Percentiles rank a stretch among this genome's conserved stretches.
These are phyloP conservation scores for Drosophila nannoptera DNA, from an alignment of 1,140 invertebrate species.

Conservation along the genomic window DNA sequence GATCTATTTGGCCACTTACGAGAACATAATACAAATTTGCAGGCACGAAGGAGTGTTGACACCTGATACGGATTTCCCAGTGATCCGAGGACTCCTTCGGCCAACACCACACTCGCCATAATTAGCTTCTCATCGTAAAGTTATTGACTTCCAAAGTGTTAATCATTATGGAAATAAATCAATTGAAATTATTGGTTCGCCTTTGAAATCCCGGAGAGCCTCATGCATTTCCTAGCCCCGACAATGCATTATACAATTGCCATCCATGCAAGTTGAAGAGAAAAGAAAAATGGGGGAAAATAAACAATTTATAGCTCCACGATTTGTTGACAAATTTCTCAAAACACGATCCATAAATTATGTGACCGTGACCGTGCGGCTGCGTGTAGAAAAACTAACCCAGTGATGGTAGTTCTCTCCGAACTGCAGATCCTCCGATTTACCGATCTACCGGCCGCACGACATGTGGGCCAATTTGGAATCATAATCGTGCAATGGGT, in stretches of 20 bases:
- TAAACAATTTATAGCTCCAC: constrained; percentile 70
- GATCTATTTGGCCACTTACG: constrained; percentile 15
- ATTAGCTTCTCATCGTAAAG: background rate
- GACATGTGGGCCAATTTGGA: constrained; percentile 70
- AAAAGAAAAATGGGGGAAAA: constrained; percentile 4
- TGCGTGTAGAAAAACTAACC: constrained; percentile 20
- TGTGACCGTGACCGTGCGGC: constrained; percentile 67
- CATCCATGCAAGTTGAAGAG: constrained; percentile 11
- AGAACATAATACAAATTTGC: constrained; percentile 16
- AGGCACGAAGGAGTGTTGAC: constrained; percentile 21
- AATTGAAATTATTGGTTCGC: constrained; percentile 15
- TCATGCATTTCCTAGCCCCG: constrained; percentile 19
- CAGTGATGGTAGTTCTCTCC: constrained; percentile 27
- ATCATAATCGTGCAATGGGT: constrained; percentile 55
- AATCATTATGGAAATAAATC: constrained; percentile 16
- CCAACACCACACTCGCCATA: background rate
- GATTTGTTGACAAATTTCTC: constrained; percentile 75
- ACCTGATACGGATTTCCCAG: background rate
- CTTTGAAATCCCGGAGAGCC: constrained; percentile 9
- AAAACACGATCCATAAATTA: constrained; percentile 74
- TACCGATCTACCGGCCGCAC: constrained; percentile 41
- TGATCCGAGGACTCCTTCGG: too few relatives aligned
- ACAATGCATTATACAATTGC: constrained; percentile 44
- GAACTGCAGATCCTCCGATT: constrained; percentile 7
- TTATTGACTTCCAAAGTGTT: background rate